These are phyloP conservation scores for Temnothorax longispinosus DNA, from an alignment of 1,140 invertebrate genomes.

Conservation along the genomic window DNA sequence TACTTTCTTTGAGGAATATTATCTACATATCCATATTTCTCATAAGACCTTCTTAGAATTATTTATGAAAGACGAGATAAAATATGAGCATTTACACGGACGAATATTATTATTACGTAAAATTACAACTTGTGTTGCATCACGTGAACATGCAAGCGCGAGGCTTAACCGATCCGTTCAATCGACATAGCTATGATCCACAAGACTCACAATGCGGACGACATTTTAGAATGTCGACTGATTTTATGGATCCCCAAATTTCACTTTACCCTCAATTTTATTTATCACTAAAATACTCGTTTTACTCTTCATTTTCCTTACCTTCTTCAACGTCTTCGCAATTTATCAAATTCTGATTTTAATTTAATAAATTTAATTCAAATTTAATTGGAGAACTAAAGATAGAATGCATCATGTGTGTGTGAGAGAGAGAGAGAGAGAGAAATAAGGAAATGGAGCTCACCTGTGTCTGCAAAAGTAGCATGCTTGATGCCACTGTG, in stretches of 20 bases:
- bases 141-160: slow-evolving; percentile 15
- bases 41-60: slow-evolving; percentile 21
- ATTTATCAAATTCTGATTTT: neutral
- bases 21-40: neutral
- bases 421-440: too few relatives aligned
- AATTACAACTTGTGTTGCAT: slow-evolving; percentile 53
- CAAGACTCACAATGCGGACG: neutral
- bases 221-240: neutral
- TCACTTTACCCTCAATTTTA: neutral
- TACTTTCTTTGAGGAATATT: slow-evolving; percentile 30
- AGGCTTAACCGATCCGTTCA: slow-evolving; percentile 6
- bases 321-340: neutral
- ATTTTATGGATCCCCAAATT: neutral
- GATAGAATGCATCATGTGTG: neutral
- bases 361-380: neutral
- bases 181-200: neutral
- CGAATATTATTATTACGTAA: slow-evolving; percentile 60
- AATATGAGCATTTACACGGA: slow-evolving; percentile 39
- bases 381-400: neutral
- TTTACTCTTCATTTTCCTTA: neutral
- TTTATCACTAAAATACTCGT: neutral
- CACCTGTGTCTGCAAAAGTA: slow-evolving; percentile 89
- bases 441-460: slow-evolving; percentile 51
- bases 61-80: slow-evolving; percentile 34
- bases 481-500: slow-evolving; percentile 88